Conservation (phyloP, 2,888 invertebrate species). For the Polymixis lichenea region DNA sequence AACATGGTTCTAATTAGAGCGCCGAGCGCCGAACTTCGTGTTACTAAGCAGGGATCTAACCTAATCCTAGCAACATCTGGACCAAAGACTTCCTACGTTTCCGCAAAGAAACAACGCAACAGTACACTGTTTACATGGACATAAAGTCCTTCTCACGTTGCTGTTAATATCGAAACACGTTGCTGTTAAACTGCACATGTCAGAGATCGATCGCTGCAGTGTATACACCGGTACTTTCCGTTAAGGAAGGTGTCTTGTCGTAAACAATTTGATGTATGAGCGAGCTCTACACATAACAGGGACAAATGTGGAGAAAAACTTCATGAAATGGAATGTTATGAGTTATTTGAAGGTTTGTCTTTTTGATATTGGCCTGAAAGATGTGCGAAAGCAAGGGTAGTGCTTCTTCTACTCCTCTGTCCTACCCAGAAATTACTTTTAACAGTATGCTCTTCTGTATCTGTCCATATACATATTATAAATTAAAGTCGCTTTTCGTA, state of each 20-base stretch:
- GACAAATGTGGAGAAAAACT: background rate
- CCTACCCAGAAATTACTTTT: background rate
- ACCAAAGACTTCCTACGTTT: slow-evolving; percentile 1
- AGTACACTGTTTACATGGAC: slow-evolving; percentile 26
- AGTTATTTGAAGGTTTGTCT: background rate
- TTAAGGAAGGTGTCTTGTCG: slow-evolving; percentile 19
- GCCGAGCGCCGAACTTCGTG: background rate
- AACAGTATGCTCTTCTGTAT: background rate
- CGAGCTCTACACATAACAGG: slow-evolving; percentile 21
- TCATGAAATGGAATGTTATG: background rate
- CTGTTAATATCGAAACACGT: slow-evolving; percentile 38
- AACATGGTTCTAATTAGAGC: background rate
- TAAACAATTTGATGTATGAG: slow-evolving; percentile 62
- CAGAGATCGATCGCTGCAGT: slow-evolving; percentile 54
- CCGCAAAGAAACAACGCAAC: slow-evolving; percentile 11
- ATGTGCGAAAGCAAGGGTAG: background rate
- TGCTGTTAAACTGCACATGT: slow-evolving; percentile 64
- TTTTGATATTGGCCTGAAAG: background rate
- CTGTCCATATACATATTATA: background rate
- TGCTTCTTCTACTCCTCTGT: background rate
- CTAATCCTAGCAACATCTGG: background rate
- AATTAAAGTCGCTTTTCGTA: background rate
- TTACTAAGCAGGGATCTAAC: background rate
- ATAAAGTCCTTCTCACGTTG: slow-evolving; percentile 30
- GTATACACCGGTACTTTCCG: slow-evolving; percentile 68